Evolutionary conservation across 2,797 vertebrate genomes (phyloP), one percentile per base, ranked within the genome.

Genomic region (Emydoidea blandingii): DNA sequence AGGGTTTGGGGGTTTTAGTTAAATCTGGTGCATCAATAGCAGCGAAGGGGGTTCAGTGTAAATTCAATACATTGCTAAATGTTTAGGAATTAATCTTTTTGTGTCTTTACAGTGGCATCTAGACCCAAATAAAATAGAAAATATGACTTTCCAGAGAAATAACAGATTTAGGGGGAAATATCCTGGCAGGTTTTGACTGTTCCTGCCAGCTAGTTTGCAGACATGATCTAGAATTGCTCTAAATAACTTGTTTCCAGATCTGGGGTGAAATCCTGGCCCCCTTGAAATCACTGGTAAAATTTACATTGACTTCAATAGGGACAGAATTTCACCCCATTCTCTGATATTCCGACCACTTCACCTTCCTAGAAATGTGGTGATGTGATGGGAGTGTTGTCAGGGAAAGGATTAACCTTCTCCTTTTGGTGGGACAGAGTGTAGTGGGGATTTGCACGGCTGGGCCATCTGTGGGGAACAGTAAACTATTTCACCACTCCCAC

Each of bases 21-120:
- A 97, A 96, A 96, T 87, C 81, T 90, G 49, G 76, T 92, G 91
- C 81, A 89, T 68, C n/a, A 2, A 18, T 37, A 65, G 23, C 79
- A 95, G 93, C 80, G 91, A 95, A 76, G 62, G 86, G 79, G 95
- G 94, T 97, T 97, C 96, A 95, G 31, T 90, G 8, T 83, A 96
- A 97, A 96, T 97, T 97, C 96, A 97, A 81, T 95, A 89, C 95
- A 94, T 96, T 96, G 92, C 95, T 96, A 94, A 97, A 97, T 97
- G 96, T 97, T 97, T 97, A 96, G 96, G 96, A 97, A 97, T 97
- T 94, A 94, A 90, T 96, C 84, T 90, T 96, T 95, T 90, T 96
- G 81, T 4, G 1, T 96, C 96, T 97, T 82, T 96, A 96, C 92
- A 97, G 62, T 91, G 93, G 86, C 90, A 96, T 92, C 93, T 96